phyloP scores from a whole-genome alignment of 2,888 invertebrate species.

The Gymnocheta viridis region DNA sequence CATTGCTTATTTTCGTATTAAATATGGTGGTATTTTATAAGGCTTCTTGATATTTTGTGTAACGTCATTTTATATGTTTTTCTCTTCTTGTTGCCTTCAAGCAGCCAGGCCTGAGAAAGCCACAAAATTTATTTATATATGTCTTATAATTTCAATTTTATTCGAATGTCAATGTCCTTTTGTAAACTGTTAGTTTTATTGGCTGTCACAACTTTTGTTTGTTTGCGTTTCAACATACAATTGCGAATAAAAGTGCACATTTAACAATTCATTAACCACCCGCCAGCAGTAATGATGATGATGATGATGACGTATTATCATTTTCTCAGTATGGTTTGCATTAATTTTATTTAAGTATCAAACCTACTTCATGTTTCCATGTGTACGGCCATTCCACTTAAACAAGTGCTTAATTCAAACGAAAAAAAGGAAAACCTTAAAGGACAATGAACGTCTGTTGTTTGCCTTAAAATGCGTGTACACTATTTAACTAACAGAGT shows the following conservation, averaged over 20 bases:
- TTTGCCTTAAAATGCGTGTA: conserved; percentile 41
- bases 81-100: background rate
- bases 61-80: conserved; percentile 21
- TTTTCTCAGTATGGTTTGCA: conserved; percentile 31
- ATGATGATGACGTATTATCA: conserved; percentile 51
- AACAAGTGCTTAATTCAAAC: conserved; percentile 38
- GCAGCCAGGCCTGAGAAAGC: background rate
- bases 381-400: conserved; percentile 18
- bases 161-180: conserved; percentile 66
- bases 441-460: conserved; percentile 67
- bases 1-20: background rate
- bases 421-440: conserved; percentile 5
- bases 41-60: conserved; percentile 53
- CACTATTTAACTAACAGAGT: background rate
- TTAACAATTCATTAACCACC: conserved; percentile 67
- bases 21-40: conserved; percentile 27
- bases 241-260: conserved; percentile 50
- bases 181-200: conserved; percentile 38
- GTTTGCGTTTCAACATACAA: conserved; percentile 33
- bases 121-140: background rate
- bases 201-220: background rate
- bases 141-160: conserved; percentile 13
- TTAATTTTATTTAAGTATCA: conserved; percentile 40
- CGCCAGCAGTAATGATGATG: conserved; percentile 42
- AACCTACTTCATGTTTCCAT: conserved; percentile 5